Evolutionary conservation across 1,140 invertebrate species (phyloP), one percentile per base, ranked within the genome.

Genomic region (Pseudomyrmex cubaensis): DNA sequence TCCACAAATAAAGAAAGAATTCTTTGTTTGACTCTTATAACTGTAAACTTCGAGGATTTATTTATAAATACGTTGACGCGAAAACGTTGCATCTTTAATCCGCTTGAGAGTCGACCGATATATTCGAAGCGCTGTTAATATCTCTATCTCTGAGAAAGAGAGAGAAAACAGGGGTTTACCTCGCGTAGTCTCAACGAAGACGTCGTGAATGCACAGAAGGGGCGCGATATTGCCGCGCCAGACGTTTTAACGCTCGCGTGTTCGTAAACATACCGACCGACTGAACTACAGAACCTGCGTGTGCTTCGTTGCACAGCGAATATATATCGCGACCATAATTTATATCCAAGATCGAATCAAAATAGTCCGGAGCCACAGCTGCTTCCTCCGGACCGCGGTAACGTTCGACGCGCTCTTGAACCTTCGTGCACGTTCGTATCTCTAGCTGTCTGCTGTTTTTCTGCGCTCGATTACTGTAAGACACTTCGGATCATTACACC

Each of bases 321-420:
- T 88, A 88, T 83, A 88, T 88, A 86, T 88, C 74, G 87, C 57
- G 64, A 12, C 46, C 76, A 76, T 88, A 88, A 88, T 88, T 89
- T 85, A 88, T 77, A 66, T 88, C 78, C 64, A 66, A 89, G 75
- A 59, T 52, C 57, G n/a, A 15, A 56, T 75, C 76, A 85, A 88
- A 88, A 88, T 88, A 88, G 73, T 35, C 66, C 44, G 54, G 46
- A 74, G 86, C 57, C 35, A 35, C 85, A 76, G 83, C 83, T 72
- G 86, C 35, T 56, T 66, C 74, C 74, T 85, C 67, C 13, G 75
- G 22, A 44, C 62, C 17, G 50, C 67, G 83, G 74, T 85, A 88
- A n/a, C n/a, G 20, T 20, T 20, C 20, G 20, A 76, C 66, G 35
- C 73, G 86, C 57, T 89, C 87, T 89, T 88, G 87, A 89, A 89